These are phyloP conservation scores for Tenthredo amoena DNA, from an alignment of 2,888 invertebrate species.

Conservation along the genomic window DNA sequence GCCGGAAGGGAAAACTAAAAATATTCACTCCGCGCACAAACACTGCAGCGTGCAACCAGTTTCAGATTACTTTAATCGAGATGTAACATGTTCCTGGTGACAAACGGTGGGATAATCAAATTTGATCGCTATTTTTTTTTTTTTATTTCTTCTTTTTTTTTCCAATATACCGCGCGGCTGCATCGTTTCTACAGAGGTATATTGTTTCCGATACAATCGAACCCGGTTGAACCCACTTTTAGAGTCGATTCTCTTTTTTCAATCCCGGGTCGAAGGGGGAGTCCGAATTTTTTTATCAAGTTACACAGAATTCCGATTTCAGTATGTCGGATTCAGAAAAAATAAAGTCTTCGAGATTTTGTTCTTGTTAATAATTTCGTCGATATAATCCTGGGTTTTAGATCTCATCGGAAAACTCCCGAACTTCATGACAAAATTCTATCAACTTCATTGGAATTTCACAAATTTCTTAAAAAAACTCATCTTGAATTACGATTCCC, in stretches of 20 bases:
- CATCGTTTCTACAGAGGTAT: background rate
- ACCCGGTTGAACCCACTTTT: background rate
- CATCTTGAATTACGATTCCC: too few species aligned
- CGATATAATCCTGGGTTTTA: background rate
- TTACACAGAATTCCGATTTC: background rate
- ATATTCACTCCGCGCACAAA: background rate
- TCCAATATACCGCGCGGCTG: background rate
- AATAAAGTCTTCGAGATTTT: background rate
- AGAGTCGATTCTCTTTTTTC: background rate
- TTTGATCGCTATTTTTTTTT: background rate
- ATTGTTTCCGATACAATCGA: background rate
- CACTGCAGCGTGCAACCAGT: background rate
- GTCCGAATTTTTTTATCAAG: background rate
- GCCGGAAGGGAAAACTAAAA: background rate
- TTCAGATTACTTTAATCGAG: background rate
- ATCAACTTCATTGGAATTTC: too few species aligned
- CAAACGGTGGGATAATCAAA: conserved; percentile 9
- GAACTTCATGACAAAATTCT: too few species aligned
- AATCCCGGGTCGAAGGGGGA: too few species aligned
- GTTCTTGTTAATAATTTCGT: background rate
- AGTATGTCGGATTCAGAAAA: background rate
- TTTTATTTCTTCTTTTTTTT: background rate
- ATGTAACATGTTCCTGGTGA: background rate
- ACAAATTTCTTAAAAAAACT: too few species aligned
- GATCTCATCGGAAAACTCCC: too few species aligned